These are phyloP conservation scores for Phylloscopus trochilus DNA, from an alignment of 2,113 vertebrate species.

Conservation along the genomic window DNA sequence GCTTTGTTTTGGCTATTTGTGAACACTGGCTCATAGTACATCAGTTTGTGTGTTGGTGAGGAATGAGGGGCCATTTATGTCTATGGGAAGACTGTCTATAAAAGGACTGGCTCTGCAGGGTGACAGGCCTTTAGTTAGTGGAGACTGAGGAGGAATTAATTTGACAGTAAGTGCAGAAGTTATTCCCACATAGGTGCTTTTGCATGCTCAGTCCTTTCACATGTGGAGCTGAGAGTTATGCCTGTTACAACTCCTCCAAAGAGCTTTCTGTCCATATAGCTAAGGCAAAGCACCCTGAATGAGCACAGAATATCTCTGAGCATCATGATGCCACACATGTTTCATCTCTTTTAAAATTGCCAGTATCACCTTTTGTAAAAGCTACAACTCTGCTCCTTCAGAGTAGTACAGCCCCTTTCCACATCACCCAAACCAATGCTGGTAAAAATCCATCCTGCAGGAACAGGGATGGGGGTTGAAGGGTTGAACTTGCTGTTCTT, in stretches of 20 bases:
- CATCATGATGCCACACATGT: not conserved
- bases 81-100: not conserved
- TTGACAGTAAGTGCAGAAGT: not conserved
- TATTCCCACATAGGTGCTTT: not conserved
- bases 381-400: not conserved
- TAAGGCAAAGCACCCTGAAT: not conserved
- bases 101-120: not conserved
- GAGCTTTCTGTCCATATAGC: not conserved
- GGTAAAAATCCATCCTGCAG: not conserved
- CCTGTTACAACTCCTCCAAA: not conserved
- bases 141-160: not conserved
- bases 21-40: not conserved
- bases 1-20: not conserved
- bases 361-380: not conserved
- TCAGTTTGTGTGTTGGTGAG: not conserved
- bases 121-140: not conserved
- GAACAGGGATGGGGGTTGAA: not conserved
- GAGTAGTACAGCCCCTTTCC: not conserved
- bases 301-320: not conserved
- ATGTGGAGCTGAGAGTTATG: not conserved
- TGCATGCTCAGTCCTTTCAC: not conserved
- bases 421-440: fast-evolving
- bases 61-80: not conserved
- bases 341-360: not conserved
- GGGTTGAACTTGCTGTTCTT: not conserved